Evolutionary conservation across 1,140 invertebrate genomes (phyloP).

Genomic region (Aphaenogaster ashmeadi): DNA sequence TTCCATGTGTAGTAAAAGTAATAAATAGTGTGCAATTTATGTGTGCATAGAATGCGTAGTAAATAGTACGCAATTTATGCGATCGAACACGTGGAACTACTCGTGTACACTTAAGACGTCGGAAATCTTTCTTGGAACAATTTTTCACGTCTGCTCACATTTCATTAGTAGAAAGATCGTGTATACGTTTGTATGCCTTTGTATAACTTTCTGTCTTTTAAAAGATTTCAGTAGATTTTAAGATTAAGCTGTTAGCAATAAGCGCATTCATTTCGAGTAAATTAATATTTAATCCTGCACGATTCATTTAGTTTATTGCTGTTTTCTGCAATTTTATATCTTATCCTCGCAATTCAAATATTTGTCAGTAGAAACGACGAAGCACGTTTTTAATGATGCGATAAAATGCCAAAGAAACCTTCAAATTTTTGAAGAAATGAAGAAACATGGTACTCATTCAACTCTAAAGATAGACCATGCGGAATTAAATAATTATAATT

Average conservation of each 20-base stretch:
- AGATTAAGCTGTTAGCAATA: background rate
- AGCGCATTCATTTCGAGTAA: background rate
- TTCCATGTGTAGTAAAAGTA: background rate
- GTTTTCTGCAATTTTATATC: background rate
- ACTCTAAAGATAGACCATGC: background rate
- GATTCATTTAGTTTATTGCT: background rate
- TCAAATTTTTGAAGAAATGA: background rate
- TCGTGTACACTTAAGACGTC: background rate
- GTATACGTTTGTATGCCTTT: background rate
- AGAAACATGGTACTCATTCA: background rate
- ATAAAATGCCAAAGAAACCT: background rate
- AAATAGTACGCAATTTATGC: slow-evolving; percentile 15
- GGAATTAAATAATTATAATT: too few species aligned
- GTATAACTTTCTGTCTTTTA: background rate
- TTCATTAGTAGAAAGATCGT: background rate
- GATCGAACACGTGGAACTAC: background rate
- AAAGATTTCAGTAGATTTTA: background rate
- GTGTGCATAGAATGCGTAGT: background rate
- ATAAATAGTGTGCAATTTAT: background rate
- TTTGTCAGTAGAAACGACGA: background rate
- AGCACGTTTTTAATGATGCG: background rate
- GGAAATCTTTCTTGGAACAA: background rate
- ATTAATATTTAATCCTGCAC: background rate
- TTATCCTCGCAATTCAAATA: background rate
- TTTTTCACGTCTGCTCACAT: background rate